Conservation (phyloP, 2,888 invertebrate species). For the Cenopis cana region DNA sequence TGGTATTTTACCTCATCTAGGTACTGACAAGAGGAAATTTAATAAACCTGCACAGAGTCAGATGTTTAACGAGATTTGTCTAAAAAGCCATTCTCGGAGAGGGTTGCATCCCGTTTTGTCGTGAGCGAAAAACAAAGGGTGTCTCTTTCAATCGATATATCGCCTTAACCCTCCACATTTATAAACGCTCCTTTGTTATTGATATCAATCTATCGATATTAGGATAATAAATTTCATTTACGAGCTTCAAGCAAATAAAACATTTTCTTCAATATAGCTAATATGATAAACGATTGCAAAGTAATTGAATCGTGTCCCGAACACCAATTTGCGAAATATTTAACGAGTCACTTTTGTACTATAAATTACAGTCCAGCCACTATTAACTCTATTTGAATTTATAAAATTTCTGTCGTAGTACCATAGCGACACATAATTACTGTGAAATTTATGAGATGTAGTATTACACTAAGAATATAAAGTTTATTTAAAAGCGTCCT, state of each 20-base stretch:
- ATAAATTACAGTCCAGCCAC: constrained; percentile 34
- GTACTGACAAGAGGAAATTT: too few species aligned
- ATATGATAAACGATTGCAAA: constrained; percentile 39
- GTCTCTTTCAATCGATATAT: too few species aligned
- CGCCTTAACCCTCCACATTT: neutral
- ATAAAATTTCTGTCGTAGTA: constrained; percentile 38
- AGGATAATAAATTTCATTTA: constrained; percentile 10
- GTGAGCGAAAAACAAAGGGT: too few species aligned
- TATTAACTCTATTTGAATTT: constrained; percentile 41
- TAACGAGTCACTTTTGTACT: constrained; percentile 37
- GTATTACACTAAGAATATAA: constrained; percentile 18
- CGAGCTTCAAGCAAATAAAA: constrained; percentile 20
- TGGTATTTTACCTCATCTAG: too few species aligned
- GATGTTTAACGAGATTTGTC: too few species aligned
- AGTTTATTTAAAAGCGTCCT: neutral
- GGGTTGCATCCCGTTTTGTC: too few species aligned
- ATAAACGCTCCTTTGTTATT: neutral
- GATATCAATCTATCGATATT: neutral
- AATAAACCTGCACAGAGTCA: too few species aligned
- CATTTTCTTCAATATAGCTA: constrained; percentile 28
- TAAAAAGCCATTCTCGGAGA: too few species aligned
- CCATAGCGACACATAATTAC: constrained; percentile 36
- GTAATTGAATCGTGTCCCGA: constrained; percentile 41
- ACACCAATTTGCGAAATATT: constrained; percentile 42
- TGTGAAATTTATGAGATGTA: constrained; percentile 23